phyloP scores from a whole-genome alignment of 2,113 vertebrate species.

The Paratilapia polleni region DNA sequence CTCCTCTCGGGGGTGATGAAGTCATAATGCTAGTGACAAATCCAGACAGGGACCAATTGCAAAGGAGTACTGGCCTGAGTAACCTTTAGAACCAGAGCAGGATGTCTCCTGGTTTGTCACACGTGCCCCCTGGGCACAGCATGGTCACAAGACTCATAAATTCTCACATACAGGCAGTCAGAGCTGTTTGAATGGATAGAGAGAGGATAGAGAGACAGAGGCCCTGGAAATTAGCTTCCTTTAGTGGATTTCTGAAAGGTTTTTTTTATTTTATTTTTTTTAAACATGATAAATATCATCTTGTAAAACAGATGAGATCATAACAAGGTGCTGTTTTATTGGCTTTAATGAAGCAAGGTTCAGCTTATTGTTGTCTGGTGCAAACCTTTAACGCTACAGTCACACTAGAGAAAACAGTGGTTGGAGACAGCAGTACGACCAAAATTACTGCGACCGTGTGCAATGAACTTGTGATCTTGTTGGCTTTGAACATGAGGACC shows the following conservation, averaged over 20 bases:
- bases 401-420: too few species aligned
- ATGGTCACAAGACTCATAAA: constrained; percentile 68
- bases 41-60: constrained; percentile 75
- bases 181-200: constrained; percentile 3
- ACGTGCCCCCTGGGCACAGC: constrained; percentile 49
- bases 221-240: not conserved
- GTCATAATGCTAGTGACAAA: constrained; percentile 79
- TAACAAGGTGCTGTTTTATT: too few species aligned
- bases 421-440: too few species aligned
- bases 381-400: too few species aligned
- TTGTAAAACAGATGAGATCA: not conserved
- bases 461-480: too few species aligned
- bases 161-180: constrained; percentile 41
- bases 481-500: too few species aligned
- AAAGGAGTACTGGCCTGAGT: constrained; percentile 64
- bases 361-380: too few species aligned
- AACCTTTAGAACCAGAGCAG: constrained; percentile 77
- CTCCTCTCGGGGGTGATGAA: constrained; percentile 80
- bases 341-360: too few species aligned
- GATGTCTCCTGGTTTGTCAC: constrained; percentile 53
- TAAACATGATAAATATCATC: not conserved
- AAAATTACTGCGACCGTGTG: too few species aligned
- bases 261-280: rapidly evolving
- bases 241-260: not conserved
- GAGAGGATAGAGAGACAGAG: not conserved